A percentile compares a stretch with the other conserved stretches of the same genome.
Evolutionary conservation across 1,140 invertebrate genomes (phyloP).

Genomic region (Heliconius eleuchia): DNA sequence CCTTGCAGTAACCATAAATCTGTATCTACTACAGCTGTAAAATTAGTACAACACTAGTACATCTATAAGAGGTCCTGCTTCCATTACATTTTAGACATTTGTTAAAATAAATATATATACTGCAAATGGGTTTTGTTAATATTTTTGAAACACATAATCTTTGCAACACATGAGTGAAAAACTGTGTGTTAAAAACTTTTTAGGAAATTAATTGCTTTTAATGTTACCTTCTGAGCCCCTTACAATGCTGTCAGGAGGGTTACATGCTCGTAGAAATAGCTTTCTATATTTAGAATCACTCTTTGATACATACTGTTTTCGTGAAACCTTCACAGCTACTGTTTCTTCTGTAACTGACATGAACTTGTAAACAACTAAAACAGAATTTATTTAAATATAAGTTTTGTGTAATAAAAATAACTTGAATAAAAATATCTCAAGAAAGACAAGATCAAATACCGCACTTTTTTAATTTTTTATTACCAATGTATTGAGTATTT

Average conservation of each 20-base stretch:
- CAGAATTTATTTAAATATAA: slow-evolving; percentile 9
- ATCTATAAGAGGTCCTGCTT: too few relatives aligned
- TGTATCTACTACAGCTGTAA: slow-evolving; percentile 78
- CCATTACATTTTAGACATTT: too few relatives aligned
- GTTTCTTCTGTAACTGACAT: slow-evolving; percentile 82
- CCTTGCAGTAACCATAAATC: slow-evolving; percentile 88
- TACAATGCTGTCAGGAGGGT: slow-evolving; percentile 84
- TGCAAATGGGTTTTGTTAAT: too few relatives aligned
- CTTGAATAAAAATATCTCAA: neutral
- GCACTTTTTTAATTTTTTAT: neutral
- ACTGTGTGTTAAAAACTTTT: neutral
- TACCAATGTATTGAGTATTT: neutral
- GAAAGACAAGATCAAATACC: neutral
- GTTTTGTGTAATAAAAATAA: neutral
- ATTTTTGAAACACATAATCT: too few relatives aligned
- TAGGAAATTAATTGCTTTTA: neutral
- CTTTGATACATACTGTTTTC: slow-evolving; percentile 80
- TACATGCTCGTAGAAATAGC: slow-evolving; percentile 85
- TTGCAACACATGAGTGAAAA: too few relatives aligned
- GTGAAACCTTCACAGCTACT: slow-evolving; percentile 66
- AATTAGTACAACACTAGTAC: neutral
- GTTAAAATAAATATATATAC: too few relatives aligned
- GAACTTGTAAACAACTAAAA: slow-evolving; percentile 89
- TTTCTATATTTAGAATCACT: slow-evolving; percentile 83
- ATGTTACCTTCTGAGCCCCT: slow-evolving; percentile 85